phyloP scores from a whole-genome alignment of 2,888 invertebrate species.

The Sphaerophoria rueppellii region DNA sequence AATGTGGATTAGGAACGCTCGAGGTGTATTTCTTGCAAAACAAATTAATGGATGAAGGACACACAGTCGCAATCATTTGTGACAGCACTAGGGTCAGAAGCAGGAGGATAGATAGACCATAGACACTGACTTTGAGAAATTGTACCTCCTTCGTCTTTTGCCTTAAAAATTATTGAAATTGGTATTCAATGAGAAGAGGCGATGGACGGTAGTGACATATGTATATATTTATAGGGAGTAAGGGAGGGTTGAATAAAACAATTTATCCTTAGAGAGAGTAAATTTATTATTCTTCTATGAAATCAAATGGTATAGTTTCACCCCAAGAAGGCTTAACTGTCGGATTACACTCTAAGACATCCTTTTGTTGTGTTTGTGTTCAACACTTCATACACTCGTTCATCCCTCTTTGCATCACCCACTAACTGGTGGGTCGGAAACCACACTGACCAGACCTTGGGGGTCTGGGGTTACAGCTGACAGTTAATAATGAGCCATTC shows the following conservation, averaged over 20 bases:
- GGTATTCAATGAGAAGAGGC: constrained; percentile 70
- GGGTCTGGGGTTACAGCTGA: constrained; percentile 39
- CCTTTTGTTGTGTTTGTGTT: constrained; percentile 53
- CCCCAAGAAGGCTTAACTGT: constrained; percentile 67
- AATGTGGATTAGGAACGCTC: constrained; percentile 75
- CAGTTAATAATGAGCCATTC: constrained; percentile 7
- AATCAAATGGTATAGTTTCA: constrained; percentile 68
- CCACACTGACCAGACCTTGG: constrained; percentile 40
- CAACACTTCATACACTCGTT: background rate
- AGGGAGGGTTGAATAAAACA: constrained; percentile 14
- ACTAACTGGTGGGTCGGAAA: constrained; percentile 49
- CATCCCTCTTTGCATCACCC: constrained; percentile 13
- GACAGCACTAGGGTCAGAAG: constrained; percentile 49
- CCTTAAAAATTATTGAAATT: constrained; percentile 73
- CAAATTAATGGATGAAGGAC: constrained; percentile 76
- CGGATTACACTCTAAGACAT: constrained; percentile 71
- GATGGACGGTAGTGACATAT: constrained; percentile 18
- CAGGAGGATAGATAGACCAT: background rate
- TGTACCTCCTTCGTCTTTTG: constrained; percentile 60
- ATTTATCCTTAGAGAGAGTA: constrained; percentile 68
- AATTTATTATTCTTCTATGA: constrained; percentile 73
- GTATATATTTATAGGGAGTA: background rate
- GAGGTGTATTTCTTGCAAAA: constrained; percentile 74
- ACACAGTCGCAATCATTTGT: constrained; percentile 74
- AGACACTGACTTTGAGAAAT: constrained; percentile 39